Evolutionary conservation across 2,888 invertebrate genomes (phyloP).

Genomic region (Cataglyphis livida): DNA sequence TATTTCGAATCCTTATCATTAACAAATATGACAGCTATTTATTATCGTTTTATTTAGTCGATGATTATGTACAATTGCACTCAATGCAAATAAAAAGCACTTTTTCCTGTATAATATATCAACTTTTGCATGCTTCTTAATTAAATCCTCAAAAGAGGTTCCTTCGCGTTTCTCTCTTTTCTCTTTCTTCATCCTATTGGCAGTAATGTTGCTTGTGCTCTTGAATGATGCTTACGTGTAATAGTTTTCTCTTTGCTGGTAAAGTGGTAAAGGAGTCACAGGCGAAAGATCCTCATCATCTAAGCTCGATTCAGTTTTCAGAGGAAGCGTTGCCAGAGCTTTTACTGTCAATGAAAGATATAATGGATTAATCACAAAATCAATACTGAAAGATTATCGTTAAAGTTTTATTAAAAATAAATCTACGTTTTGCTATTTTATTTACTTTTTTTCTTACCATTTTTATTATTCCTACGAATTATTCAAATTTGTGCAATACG

Average conservation of each 20-base stretch:
- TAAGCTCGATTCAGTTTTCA: conserved; percentile 86
- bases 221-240: conserved; percentile 85
- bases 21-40: conserved; percentile 53
- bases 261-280: conserved; percentile 92
- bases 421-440: neutral
- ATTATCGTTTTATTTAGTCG: conserved; percentile 61
- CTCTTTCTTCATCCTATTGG: conserved; percentile 61
- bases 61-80: conserved; percentile 68
- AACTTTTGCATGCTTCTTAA: neutral
- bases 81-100: conserved; percentile 56
- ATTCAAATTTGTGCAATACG: neutral
- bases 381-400: neutral
- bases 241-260: conserved; percentile 95
- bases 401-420: conserved; percentile 19
- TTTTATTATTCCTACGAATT: neutral
- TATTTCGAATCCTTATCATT: conserved; percentile 46
- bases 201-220: conserved; percentile 60
- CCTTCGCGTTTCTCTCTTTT: conserved; percentile 20
- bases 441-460: conserved; percentile 8
- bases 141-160: conserved; percentile 24
- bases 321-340: conserved; percentile 91
- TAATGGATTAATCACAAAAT: neutral
- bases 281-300: conserved; percentile 92
- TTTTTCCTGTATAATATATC: neutral
- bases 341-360: conserved; percentile 87